Evolutionary conservation across 2,113 vertebrate genomes (phyloP), one percentile per base, ranked within the genome.

Genomic region (Pluvianellus socialis): DNA sequence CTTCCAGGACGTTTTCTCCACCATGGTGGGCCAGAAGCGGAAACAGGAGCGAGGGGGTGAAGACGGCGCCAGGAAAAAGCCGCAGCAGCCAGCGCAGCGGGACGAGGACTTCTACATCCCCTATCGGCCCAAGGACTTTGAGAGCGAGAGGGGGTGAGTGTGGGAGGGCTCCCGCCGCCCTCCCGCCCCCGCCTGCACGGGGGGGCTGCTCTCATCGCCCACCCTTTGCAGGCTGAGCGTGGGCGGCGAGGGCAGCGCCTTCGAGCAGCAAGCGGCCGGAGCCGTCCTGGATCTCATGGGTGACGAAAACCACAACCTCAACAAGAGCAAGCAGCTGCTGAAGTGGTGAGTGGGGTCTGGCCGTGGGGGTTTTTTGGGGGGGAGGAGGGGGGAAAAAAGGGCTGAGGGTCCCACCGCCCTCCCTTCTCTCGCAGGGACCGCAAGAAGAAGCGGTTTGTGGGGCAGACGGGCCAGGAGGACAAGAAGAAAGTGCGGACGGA

Each of bases 381-480:
- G 73, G 33, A 5, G 4, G 9, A 12, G 19, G 20, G 1, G n/a
- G n/a, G n/a, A n/a, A n/a, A n/a, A n/a, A n/a, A n/a, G n/a, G n/a
- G n/a, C n/a, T n/a, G n/a, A n/a, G n/a, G 0, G 18, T 45, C 49
- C 73, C 33, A 66, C 21, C 2, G 0, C 33, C 24, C 42, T 71
- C 23, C 4, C 9, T 4, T 28, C 35, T 56, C 42, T 73, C 5
- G 0, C 95, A 99, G 99, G 99, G 99, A 99, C 86, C 99, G 99
- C 23, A 99, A 99, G 95, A 99, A 96, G 97, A 99, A 99, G 96
- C 98, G 99, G 5, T 99, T 99, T 2, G 98, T 99, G 80, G 98
- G 95, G 49, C 98, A 99, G 47, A 98, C 97, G 0, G 99, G 99
- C 71, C 99, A 99, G 74, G 98, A 99, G 42, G 98, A 98, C 90